Evolutionary conservation across 2,113 vertebrate genomes (phyloP), one percentile per base, ranked within the genome.

Genomic region (Cariama cristata): DNA sequence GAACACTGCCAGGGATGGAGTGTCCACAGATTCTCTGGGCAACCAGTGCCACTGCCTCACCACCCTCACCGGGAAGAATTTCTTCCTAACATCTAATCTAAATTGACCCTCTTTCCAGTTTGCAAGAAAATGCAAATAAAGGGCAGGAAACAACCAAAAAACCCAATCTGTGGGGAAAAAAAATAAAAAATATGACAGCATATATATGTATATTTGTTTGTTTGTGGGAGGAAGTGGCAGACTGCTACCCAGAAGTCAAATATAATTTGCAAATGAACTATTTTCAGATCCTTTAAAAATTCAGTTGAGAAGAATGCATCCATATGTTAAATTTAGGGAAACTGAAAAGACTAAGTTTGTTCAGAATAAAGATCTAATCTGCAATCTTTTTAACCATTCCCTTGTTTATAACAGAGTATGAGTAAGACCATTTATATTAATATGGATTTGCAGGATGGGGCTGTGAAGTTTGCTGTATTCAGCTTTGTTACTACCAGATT

Each of bases 381-480:
- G 42, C 73, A 75, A 89, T 62, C 22, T 75, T 33, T 56, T 62
- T 52, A 75, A 68, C 76, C 26, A 4, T 56, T 88, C 40, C 56
- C 42, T 22, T 68, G 69, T 82, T 94, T 90, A 58, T 69, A 62
- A 28, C 11, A 26, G 45, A 28, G 40, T 49, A 53, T 56, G 73
- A 94, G 73, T 87, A 50, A 81, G n/a, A 26, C 58, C 28, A 11
- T 95, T 96, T 89, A 72, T 79, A 64, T 79, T 68, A 35, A 50
- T 27, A 62, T 6, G 40, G 58, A 83, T 92, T 76, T 4, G 1
- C 32, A 69, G 77, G 87, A 96, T 44, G 74, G 47, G 50, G 74
- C 74, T 82, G 45, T 50, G 81, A 73, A 66, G 26, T 88, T 90
- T 75, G 77, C 92, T 92, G 53, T 74, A 52, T 96, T 93, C 85